These are phyloP conservation scores for Stercorarius parasiticus DNA, from an alignment of 2,113 vertebrate species.

Conservation along the genomic window DNA sequence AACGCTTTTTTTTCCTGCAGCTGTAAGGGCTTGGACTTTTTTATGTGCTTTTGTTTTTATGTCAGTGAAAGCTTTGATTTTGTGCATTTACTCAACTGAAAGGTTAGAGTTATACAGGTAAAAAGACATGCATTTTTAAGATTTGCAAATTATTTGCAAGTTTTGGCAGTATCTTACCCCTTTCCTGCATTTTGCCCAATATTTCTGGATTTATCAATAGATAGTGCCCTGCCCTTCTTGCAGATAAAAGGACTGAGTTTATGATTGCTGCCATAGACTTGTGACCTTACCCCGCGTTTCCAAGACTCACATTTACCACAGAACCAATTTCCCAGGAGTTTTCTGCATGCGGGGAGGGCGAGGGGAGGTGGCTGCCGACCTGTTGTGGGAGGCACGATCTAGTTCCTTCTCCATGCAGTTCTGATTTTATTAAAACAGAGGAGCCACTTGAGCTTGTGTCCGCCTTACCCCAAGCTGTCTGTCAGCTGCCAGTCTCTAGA, in stretches of 20 bases:
- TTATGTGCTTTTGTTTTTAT: background rate
- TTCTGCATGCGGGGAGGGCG: background rate
- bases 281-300: background rate
- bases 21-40: background rate
- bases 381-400: background rate
- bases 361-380: background rate
- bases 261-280: background rate
- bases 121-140: background rate
- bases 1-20: background rate
- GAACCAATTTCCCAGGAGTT: background rate
- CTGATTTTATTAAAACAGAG: background rate
- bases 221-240: background rate
- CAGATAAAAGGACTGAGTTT: background rate
- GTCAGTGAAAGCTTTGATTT: background rate
- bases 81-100: background rate
- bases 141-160: background rate
- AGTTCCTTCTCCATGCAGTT: background rate
- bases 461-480: background rate
- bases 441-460: background rate
- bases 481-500: background rate
- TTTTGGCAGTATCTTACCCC: background rate
- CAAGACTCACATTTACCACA: background rate
- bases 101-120: background rate
- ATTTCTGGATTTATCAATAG: background rate
- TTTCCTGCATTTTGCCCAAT: background rate